Base-by-base conservation (phyloP, 1,140 invertebrate genomes). In the Megathymus violae region DNA sequence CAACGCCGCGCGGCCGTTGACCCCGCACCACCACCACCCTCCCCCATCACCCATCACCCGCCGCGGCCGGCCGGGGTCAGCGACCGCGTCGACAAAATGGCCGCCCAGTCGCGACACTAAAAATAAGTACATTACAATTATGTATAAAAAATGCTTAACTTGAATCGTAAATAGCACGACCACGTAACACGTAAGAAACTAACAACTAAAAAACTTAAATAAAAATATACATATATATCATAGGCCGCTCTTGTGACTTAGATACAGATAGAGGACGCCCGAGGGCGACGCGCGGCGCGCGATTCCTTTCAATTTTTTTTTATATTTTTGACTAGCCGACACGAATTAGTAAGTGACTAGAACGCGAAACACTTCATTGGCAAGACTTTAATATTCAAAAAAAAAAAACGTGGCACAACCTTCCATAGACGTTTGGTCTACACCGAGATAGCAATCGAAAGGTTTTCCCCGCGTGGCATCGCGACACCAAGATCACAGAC, bases 191-290 rank as follows among this genome's bases (percentile, higher is more conserved):
- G 65, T 66, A 31, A 43, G 64, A 64, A 73, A 80, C 65, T 80
- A 81, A 76, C 0, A 11, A 36, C 34, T 36, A 36, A 36, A n/a
- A 10, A 81, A 64, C 65, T 76, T 78, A 80, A 80, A 78, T 71
- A 78, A 81, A 84, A 75, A 71, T 75, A 74, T 70, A 79, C 71
- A 78, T 69, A 79, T 67, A 79, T 78, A 58, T 79, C 74, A 66
- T 89, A 89, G 86, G 87, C 87, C 87, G 85, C 78, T 80, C 75
- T 76, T 70, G 84, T 88, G 85, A 88, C 85, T 88, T 85, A 88
- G 81, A 85, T 79, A n/a, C n/a, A n/a, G n/a, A n/a, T n/a, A n/a
- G n/a, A 72, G 70, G 64, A 48, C 38, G 46, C 71, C 9, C n/a
- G n/a, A n/a, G 71, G 61, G 51, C 62, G 64, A 66, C 59, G 46